A percentile compares a stretch with the other conserved stretches of the same genome.
These are phyloP conservation scores for Apostichopus japonicus DNA, from an alignment of 35 echinoderm and acorn worm genomes.

Conservation along the genomic window DNA sequence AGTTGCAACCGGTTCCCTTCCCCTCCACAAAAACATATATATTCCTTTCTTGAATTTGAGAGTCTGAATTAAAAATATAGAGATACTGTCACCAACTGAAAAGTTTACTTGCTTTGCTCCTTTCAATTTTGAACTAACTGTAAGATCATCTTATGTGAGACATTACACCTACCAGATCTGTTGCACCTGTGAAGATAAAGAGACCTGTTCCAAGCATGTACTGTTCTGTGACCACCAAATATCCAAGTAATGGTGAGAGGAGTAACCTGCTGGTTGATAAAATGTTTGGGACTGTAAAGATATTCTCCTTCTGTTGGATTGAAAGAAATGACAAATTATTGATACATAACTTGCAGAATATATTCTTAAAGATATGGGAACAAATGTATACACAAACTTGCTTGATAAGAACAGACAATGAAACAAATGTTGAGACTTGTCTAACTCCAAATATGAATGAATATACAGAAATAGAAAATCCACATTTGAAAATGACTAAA, in stretches of 20 bases:
- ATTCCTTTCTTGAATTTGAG: not conserved
- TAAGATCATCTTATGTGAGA: no score
- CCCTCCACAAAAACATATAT: no score
- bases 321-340: no score
- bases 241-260: slow-evolving; percentile 83
- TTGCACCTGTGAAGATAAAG: slow-evolving; percentile 75
- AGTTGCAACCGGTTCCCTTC: no score
- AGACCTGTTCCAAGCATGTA: slow-evolving; percentile 70
- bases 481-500: no score
- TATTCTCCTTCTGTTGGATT: slow-evolving; percentile 73
- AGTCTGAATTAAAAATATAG: not conserved
- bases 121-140: not conserved
- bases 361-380: no score
- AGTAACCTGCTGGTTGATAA: slow-evolving; percentile 71
- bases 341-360: no score
- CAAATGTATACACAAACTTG: no score
- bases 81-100: not conserved
- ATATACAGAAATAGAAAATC: no score
- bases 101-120: not conserved
- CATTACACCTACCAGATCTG: slow-evolving; percentile 71
- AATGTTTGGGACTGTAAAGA: slow-evolving; percentile 91
- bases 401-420: no score
- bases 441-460: no score
- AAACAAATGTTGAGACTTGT: no score
- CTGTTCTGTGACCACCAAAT: slow-evolving; percentile 83